phyloP scores from a whole-genome alignment of 1,140 invertebrate genomes.

The Drosophila melanica region DNA sequence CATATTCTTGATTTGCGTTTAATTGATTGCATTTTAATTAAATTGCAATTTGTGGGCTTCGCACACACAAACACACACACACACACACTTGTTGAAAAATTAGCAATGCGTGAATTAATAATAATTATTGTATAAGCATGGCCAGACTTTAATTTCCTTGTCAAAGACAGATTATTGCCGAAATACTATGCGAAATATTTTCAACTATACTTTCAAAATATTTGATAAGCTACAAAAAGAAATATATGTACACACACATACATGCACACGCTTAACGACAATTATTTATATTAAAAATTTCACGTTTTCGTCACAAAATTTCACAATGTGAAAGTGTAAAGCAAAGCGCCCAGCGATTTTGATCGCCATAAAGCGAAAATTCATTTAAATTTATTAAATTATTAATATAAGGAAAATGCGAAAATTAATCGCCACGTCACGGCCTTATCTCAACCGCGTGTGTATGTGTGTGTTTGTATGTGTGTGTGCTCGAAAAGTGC shows the following conservation, averaged over 20 bases:
- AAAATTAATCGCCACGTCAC: conserved; percentile 53
- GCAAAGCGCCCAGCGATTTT: conserved; percentile 44
- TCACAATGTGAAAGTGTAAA: conserved; percentile 30
- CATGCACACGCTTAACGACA: conserved; percentile 59
- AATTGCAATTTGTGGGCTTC: conserved; percentile 47
- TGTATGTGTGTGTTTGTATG: conserved; percentile 3
- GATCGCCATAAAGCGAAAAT: conserved; percentile 58
- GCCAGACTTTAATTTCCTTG: conserved; percentile 34
- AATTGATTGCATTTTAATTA: conserved; percentile 67
- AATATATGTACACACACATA: conserved; percentile 17
- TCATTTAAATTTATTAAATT: conserved; percentile 72
- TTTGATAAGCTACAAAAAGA: conserved; percentile 15
- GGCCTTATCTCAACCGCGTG: not conserved
- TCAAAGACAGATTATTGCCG: conserved; percentile 26
- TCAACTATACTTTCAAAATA: conserved; percentile 56
- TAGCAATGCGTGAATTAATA: conserved; percentile 56
- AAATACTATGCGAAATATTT: conserved; percentile 56
- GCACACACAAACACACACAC: not conserved
- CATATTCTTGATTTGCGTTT: conserved; percentile 39
- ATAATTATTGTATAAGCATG: conserved; percentile 47
- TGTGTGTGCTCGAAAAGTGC: conserved; percentile 21
- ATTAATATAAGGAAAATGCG: conserved; percentile 52
- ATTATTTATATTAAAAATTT: conserved; percentile 77
- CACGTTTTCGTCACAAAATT: conserved; percentile 57
- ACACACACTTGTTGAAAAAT: conserved; percentile 39